Base-by-base conservation (phyloP, 2,888 invertebrate species). In the Ennomos quercinarius region DNA sequence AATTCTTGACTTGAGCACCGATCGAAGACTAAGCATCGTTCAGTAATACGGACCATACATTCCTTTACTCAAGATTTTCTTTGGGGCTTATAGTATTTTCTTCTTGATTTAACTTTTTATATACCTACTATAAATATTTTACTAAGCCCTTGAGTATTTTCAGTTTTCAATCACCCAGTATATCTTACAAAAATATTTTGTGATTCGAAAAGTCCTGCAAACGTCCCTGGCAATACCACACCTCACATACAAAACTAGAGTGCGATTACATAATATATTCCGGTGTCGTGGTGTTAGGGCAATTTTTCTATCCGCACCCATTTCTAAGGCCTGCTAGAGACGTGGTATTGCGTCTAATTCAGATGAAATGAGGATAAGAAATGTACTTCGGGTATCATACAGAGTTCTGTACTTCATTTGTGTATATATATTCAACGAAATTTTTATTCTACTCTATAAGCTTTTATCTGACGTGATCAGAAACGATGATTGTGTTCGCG, bases 191-290 rank as follows among this genome's bases (percentile, higher is more conserved):
- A 27, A 27, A 27, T 27, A 27, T 17, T 3, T 17, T 3, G 3
- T 17, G 17, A 17, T 27, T 3, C n/a, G 27, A 11, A 35, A 35
- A 10, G 10, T 43, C 53, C 61, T 61, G 9, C 17, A 44, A 37
- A 43, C 63, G 35, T 43, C 58, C 51, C 58, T 61, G 61, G 6
- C 39, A 49, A 51, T 72, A 73, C 71, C 80, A 75, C 81, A 86
- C 84, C 82, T 86, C 82, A 86, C 86, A 87, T 84, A 85, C 84
- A 83, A 85, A 71, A 71, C 72, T 85, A 83, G 83, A 83, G 83
- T 83, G 73, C 83, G 86, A 88, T 89, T 88, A 84, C 83, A 80
- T 89, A 84, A 88, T 88, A 84, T 89, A 89, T 90, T 89, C 87
- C 78, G 79, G 78, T 85, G 86, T 87, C 87, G 87, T 87, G 78